Conservation (phyloP, 2,113 vertebrate genomes). For the Notechis scutatus region DNA sequence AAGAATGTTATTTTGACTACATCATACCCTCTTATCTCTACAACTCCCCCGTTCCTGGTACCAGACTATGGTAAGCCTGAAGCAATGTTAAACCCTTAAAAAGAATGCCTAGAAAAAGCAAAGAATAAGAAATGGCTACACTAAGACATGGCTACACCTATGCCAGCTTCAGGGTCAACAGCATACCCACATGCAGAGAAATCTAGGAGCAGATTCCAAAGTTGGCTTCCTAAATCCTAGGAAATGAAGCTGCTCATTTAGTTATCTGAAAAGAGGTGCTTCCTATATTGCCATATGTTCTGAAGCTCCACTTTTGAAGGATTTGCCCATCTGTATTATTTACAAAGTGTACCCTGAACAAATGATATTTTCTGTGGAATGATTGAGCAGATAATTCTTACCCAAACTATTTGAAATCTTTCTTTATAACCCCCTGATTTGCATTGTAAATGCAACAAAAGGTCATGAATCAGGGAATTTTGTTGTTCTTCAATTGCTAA, state of each 20-base stretch:
- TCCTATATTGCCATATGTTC: not conserved
- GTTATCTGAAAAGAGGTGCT: not conserved
- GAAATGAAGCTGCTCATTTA: not conserved
- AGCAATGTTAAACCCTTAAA: too few species aligned
- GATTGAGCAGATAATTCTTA: not conserved
- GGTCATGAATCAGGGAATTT: not conserved
- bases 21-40: too few species aligned
- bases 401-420: not conserved
- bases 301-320: not conserved
- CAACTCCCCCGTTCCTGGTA: too few species aligned
- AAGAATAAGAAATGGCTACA: too few species aligned
- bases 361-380: not conserved
- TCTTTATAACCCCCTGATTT: not conserved
- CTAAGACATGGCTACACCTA: too few species aligned
- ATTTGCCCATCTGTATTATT: not conserved
- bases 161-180: too few species aligned
- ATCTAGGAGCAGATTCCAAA: not conserved
- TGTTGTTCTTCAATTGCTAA: too few species aligned
- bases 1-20: too few species aligned
- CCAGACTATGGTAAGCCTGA: too few species aligned
- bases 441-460: not conserved
- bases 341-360: not conserved
- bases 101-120: too few species aligned
- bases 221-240: not conserved
- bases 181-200: not conserved